Percentiles rank a stretch among this genome's conserved stretches.
These are phyloP conservation scores for Chionis minor DNA, from an alignment of 2,113 vertebrate species.

Conservation along the genomic window DNA sequence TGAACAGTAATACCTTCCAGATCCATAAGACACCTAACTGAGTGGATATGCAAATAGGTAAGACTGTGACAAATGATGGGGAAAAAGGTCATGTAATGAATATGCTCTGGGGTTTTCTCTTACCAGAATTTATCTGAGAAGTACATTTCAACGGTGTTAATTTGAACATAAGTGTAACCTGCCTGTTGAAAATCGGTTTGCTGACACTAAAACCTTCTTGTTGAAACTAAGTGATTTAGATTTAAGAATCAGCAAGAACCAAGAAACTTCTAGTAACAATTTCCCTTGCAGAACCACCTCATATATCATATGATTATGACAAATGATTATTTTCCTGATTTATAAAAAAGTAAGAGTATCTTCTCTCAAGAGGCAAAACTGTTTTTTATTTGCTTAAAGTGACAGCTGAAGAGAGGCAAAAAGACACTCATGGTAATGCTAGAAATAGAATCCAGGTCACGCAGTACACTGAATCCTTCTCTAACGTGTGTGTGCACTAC, in stretches of 20 bases:
- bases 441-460: conserved; percentile 64
- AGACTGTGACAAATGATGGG: neutral
- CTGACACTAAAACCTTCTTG: neutral
- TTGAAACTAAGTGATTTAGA: neutral
- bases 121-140: neutral
- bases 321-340: neutral
- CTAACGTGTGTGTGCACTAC: conserved; percentile 20
- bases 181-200: neutral
- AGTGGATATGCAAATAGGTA: neutral
- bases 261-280: neutral
- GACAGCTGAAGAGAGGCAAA: neutral
- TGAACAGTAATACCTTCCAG: neutral
- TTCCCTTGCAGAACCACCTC: neutral
- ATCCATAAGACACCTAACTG: neutral
- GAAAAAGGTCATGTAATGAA: neutral
- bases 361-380: neutral
- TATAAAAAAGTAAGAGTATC: neutral
- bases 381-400: conserved; percentile 25
- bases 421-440: neutral
- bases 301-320: neutral
- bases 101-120: neutral
- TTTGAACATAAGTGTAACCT: neutral
- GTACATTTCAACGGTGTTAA: neutral
- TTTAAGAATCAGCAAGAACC: neutral
- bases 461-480: conserved; percentile 13